A percentile compares a stretch with the other conserved stretches of the same genome.
Evolutionary conservation across 2,113 vertebrate genomes (phyloP).

Genomic region (Lepidothrix coronata): DNA sequence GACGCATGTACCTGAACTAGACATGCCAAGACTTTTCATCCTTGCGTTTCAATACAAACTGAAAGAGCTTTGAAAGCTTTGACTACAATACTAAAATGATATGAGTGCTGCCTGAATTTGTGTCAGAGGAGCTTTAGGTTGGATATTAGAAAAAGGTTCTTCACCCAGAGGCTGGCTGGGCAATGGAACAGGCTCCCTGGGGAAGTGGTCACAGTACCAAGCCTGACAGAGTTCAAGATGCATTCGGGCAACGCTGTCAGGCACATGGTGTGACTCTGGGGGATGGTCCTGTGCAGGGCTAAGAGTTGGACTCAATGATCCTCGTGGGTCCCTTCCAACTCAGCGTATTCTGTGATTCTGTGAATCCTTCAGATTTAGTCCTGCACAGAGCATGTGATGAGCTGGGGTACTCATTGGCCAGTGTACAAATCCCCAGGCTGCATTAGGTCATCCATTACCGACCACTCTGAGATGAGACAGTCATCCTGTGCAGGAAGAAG

Average conservation of each 20-base stretch:
- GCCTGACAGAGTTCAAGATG: not conserved
- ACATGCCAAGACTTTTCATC: not conserved
- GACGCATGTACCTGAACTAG: not conserved
- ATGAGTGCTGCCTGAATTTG: not conserved
- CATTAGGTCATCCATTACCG: not conserved
- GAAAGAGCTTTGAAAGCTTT: not conserved
- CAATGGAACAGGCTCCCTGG: not conserved
- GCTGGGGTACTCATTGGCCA: not conserved
- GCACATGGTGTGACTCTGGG: not conserved
- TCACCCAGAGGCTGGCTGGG: not conserved
- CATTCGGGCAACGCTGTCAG: not conserved
- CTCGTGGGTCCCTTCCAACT: not conserved
- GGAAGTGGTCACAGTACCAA: not conserved
- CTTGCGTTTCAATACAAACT: not conserved
- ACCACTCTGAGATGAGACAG: not conserved
- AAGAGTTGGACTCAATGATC: not conserved
- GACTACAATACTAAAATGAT: not conserved
- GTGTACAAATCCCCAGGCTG: rapidly evolving
- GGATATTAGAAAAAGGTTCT: not conserved
- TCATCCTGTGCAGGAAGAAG: not conserved
- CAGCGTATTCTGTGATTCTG: not conserved
- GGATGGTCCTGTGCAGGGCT: not conserved
- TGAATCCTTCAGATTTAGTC: not conserved
- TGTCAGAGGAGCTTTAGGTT: not conserved
- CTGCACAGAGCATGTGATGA: not conserved